Evolutionary conservation across 2,888 invertebrate species (phyloP), one percentile per base, ranked within the genome.

Genomic region (Acanthosepion esculentum): DNA sequence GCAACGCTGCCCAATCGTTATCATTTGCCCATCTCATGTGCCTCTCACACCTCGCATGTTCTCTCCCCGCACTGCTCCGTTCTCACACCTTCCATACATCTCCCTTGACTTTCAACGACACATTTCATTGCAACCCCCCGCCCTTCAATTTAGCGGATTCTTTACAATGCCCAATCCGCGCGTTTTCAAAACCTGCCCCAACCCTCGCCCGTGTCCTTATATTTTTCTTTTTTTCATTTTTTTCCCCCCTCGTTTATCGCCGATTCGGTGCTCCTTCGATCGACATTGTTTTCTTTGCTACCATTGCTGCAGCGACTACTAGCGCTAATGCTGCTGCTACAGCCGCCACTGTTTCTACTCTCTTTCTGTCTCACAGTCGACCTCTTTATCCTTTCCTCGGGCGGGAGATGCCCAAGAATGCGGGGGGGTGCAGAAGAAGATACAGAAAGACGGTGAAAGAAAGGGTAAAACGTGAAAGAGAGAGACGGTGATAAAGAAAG

Each of bases 21-120:
- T 78, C 78, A 78, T 78, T 78, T 78, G 78, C 78, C 78, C 78
- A 78, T 78, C 78, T 78, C 78, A 78, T 78, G n/a, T 33, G 33
- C 33, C 78, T 12, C 78, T 33, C n/a, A 7, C 59, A 20, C 59
- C 20, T 23, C 78, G n/a, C n/a, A 2, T 3, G 78, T 15, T 33
- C n/a, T 33, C 33, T 12, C 15, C 78, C 15, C 12, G 6, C 12
- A 15, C 18, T 10, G n/a, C n/a, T 15, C n/a, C 78, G 12, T 78
- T 78, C n/a, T 78, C 78, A 78, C n/a, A 78, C 78, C 78, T 78
- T 33, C n/a, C 59, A 59, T 26, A 20, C 59, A 59, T 20, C 59
- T 20, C 23, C 33, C n/a, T n/a, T 23, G 33, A n/a, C 12, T 12
- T 78, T n/a, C 33, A 33, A 18, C 78, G 78, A 78, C 78, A 10